Conservation (phyloP, 2,113 vertebrate species). For the Hydrolagus affinis region DNA sequence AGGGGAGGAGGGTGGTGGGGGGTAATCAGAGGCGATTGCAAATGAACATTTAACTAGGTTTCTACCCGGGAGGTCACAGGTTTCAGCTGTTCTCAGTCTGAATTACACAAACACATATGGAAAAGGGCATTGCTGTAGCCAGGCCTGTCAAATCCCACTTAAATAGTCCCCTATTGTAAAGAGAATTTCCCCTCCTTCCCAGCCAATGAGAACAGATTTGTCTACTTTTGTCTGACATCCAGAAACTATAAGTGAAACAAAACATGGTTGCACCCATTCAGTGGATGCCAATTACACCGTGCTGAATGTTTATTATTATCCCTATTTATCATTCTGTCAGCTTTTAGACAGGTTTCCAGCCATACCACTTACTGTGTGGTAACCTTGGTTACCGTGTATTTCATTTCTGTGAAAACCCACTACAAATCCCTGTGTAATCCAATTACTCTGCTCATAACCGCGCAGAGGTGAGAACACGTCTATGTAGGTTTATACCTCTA, state of each 20-base stretch:
- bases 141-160: neutral
- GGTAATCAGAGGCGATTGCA: neutral
- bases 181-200: neutral
- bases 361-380: neutral
- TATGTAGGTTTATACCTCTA: neutral
- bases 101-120: neutral
- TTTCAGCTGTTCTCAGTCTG: neutral
- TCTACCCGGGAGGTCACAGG: neutral
- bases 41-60: neutral
- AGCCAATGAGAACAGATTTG: too few relatives aligned
- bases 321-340: constrained; percentile 9
- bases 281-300: neutral
- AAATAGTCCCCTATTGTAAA: neutral
- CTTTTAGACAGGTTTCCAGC: constrained; percentile 5
- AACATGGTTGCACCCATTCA: neutral
- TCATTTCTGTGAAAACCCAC: neutral
- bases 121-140: neutral
- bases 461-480: neutral
- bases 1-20: too few relatives aligned
- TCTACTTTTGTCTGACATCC: neutral
- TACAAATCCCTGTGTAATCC: neutral
- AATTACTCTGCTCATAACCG: neutral
- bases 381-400: neutral
- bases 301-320: constrained; percentile 24
- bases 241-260: neutral